Percentiles rank a stretch among this genome's conserved stretches.
Evolutionary conservation across 2,797 vertebrate species (phyloP).

Genomic region (Salarias fasciatus): DNA sequence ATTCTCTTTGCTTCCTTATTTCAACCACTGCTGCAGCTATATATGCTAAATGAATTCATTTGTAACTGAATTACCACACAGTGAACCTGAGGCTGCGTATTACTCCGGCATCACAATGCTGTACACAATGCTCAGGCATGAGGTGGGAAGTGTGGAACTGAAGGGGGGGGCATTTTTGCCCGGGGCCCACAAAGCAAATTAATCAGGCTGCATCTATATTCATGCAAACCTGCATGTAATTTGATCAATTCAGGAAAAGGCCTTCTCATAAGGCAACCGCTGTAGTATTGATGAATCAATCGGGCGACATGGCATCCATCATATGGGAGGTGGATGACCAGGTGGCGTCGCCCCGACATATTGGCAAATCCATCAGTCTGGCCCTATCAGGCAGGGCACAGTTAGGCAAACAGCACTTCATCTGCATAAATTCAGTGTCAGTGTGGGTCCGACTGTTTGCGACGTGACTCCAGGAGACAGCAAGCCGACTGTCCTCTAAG

Average conservation of each 20-base stretch:
- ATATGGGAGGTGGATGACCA: constrained; percentile 18
- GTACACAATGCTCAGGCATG: background rate
- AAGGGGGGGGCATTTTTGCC: background rate
- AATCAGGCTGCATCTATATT: constrained; percentile 3
- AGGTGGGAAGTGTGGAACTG: background rate
- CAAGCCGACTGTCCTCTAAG: constrained; percentile 8
- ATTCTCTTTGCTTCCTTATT: background rate
- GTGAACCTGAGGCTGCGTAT: constrained; percentile 3
- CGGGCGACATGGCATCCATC: constrained; percentile 25
- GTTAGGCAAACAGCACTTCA: constrained; percentile 11
- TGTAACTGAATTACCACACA: background rate
- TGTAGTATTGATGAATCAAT: constrained; percentile 28
- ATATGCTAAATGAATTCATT: background rate
- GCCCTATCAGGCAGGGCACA: background rate
- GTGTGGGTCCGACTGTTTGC: constrained; percentile 7
- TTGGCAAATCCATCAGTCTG: constrained; percentile 26
- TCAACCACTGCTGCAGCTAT: background rate
- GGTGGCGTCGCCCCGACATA: constrained; percentile 9
- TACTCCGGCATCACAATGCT: background rate
- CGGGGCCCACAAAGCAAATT: background rate
- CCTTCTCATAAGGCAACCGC: constrained; percentile 1
- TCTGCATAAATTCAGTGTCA: constrained; percentile 25
- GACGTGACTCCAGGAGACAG: constrained; percentile 28
- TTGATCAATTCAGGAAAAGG: constrained; percentile 19
- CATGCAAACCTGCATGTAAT: constrained; percentile 13